Percentiles rank a stretch among this genome's conserved stretches.
Conservation (phyloP, 2,113 vertebrate species). For the Pomatostomus ruficeps region DNA sequence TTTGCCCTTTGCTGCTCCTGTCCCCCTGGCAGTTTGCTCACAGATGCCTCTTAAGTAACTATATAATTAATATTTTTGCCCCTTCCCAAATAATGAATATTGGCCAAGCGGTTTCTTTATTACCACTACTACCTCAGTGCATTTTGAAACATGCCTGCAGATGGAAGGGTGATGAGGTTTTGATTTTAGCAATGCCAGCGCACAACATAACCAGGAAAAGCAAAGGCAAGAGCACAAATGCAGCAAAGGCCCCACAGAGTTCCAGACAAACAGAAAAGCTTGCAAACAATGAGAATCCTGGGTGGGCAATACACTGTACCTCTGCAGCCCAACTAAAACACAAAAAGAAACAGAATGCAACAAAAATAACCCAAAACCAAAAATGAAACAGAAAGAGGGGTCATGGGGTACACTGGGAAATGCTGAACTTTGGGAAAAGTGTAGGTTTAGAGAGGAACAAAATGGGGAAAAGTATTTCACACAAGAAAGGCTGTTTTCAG, state of each 20-base stretch:
- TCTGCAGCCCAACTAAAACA: background rate
- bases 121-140: background rate
- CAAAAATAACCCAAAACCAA: background rate
- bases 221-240: background rate
- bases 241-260: background rate
- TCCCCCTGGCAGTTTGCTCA: background rate
- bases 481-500: slow-evolving; percentile 37
- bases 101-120: background rate
- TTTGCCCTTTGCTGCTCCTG: background rate
- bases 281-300: background rate
- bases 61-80: background rate
- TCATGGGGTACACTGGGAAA: background rate
- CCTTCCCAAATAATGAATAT: background rate
- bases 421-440: background rate
- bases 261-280: background rate
- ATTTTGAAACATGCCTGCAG: background rate
- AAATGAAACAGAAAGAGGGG: background rate
- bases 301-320: background rate
- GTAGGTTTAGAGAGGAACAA: background rate
- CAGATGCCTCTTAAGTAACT: background rate
- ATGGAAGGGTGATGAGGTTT: background rate
- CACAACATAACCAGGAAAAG: background rate
- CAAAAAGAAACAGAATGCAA: background rate
- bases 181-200: background rate
- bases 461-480: background rate